Percentiles rank a stretch among this genome's conserved stretches.
These are phyloP conservation scores for Typhlomys cinereus DNA, from an alignment of 2,113 vertebrate genomes.

Conservation along the genomic window DNA sequence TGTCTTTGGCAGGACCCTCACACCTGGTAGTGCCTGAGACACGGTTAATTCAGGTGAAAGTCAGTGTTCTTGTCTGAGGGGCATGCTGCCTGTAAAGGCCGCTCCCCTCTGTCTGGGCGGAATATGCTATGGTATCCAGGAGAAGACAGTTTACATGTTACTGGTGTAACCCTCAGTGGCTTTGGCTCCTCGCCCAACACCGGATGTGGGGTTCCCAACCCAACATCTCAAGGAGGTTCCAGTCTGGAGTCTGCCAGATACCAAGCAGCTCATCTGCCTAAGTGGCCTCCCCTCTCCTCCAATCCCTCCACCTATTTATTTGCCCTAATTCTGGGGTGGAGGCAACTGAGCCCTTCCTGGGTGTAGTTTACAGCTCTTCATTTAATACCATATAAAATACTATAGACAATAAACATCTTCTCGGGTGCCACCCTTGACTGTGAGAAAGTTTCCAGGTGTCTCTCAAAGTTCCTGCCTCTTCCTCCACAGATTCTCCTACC, in stretches of 20 bases:
- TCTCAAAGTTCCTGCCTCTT: slow-evolving; percentile 46
- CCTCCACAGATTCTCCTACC: not conserved
- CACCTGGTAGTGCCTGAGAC: not conserved
- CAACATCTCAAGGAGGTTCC: not conserved
- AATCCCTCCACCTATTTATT: slow-evolving; percentile 8
- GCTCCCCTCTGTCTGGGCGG: not conserved
- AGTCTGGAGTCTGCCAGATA: not conserved
- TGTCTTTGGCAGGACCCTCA: slow-evolving; percentile 37
- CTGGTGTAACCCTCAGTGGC: not conserved
- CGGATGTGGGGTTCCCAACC: not conserved
- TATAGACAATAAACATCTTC: slow-evolving; percentile 71
- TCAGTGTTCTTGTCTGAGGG: not conserved
- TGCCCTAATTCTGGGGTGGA: slow-evolving; percentile 58
- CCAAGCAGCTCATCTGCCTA: not conserved
- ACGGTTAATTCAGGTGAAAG: slow-evolving; percentile 31
- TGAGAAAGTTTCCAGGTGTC: slow-evolving; percentile 70
- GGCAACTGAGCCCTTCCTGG: slow-evolving; percentile 14
- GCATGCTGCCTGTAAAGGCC: not conserved
- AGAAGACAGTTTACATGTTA: not conserved
- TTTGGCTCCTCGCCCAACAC: not conserved
- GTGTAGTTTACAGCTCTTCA: slow-evolving; percentile 72
- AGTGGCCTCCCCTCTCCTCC: not conserved
- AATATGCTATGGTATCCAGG: not conserved
- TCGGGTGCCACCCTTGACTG: slow-evolving; percentile 70
- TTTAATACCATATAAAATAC: slow-evolving; percentile 71